A percentile compares a stretch with the other conserved stretches of the same genome.
Evolutionary conservation across 2,888 invertebrate genomes (phyloP).

Genomic region (Drosophila cognata): DNA sequence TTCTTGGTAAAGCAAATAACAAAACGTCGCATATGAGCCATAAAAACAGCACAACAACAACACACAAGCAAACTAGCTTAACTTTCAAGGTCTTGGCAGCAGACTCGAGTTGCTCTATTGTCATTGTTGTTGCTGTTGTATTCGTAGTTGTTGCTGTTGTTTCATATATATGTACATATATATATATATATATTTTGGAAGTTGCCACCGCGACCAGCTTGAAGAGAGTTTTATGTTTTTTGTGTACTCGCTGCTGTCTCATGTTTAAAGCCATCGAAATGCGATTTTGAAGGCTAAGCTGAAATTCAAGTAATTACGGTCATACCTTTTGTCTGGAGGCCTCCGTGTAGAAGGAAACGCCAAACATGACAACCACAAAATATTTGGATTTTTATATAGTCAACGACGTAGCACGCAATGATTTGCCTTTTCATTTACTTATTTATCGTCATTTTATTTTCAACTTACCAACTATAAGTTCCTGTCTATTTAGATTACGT

Average conservation of each 20-base stretch:
- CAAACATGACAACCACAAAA: constrained; percentile 59
- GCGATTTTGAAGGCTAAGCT: constrained; percentile 71
- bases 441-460: constrained; percentile 6
- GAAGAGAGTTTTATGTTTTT: constrained; percentile 48
- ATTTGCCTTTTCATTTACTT: constrained; percentile 54
- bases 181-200: constrained; percentile 18
- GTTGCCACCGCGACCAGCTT: constrained; percentile 42
- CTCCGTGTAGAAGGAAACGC: constrained; percentile 57
- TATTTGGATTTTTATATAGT: constrained; percentile 44
- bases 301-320: constrained; percentile 76
- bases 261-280: constrained; percentile 65
- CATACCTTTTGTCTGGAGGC: constrained; percentile 48
- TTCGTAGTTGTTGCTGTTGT: constrained; percentile 14
- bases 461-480: constrained; percentile 10
- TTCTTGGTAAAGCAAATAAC: constrained; percentile 71
- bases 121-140: constrained; percentile 27
- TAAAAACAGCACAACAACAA: constrained; percentile 42
- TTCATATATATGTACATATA: not conserved
- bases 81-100: constrained; percentile 70
- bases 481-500: constrained; percentile 80
- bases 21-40: constrained; percentile 60
- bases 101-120: constrained; percentile 60
- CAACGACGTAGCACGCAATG: constrained; percentile 68
- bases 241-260: constrained; percentile 33
- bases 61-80: constrained; percentile 62